phyloP scores from a whole-genome alignment of 2,797 vertebrate genomes.

The Oryzias sinensis region DNA sequence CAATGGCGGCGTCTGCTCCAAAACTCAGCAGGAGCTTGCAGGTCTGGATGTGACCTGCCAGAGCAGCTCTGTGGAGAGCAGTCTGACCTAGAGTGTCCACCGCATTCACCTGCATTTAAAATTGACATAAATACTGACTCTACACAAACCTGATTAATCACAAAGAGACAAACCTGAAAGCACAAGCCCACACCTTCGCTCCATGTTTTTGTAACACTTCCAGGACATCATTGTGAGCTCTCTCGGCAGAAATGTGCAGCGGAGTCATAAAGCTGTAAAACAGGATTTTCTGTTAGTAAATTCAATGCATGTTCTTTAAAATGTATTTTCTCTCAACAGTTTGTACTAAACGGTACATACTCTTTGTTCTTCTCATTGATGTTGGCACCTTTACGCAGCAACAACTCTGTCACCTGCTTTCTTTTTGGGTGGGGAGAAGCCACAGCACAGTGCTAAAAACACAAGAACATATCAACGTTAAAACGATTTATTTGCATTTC shows the following conservation, averaged over 20 bases:
- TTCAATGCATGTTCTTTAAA: no score
- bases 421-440: slow-evolving; percentile 94
- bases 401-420: slow-evolving; percentile 93
- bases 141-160: neutral
- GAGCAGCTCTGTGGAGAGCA: slow-evolving; percentile 89
- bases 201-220: slow-evolving; percentile 97
- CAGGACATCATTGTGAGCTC: slow-evolving; percentile 95
- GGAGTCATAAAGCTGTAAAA: slow-evolving; percentile 91
- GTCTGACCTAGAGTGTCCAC: slow-evolving; percentile 96
- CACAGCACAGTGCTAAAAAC: slow-evolving; percentile 89
- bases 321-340: no score
- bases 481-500: neutral
- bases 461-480: neutral
- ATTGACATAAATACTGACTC: neutral
- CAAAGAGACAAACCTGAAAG: neutral
- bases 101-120: slow-evolving; percentile 87
- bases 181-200: slow-evolving; percentile 81
- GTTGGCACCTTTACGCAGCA: slow-evolving; percentile 95
- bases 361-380: slow-evolving; percentile 99
- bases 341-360: slow-evolving; percentile 72
- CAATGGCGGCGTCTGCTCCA: slow-evolving; percentile 91
- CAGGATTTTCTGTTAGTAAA: neutral
- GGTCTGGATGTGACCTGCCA: slow-evolving; percentile 95
- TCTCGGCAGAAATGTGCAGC: slow-evolving; percentile 91
- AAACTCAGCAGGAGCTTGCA: slow-evolving; percentile 93